Evolutionary conservation across 2,888 invertebrate species (phyloP).

Genomic region (Drosophila nr. fundita): DNA sequence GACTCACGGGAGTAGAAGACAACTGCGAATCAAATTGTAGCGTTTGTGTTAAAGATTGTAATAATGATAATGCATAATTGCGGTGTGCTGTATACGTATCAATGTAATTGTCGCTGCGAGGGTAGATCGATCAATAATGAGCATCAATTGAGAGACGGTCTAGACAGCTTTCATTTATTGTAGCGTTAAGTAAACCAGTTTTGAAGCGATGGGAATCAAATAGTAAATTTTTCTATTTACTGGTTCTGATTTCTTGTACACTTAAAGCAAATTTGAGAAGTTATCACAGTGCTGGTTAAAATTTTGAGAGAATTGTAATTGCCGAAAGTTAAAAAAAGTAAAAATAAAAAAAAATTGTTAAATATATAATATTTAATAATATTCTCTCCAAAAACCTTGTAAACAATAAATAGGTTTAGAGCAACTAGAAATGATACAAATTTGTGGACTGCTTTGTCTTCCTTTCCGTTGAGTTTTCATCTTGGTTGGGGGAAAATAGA

Average conservation of each 20-base stretch:
- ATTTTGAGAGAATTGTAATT: not conserved
- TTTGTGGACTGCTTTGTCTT: not conserved
- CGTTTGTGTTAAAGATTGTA: slow-evolving; percentile 41
- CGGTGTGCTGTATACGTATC: slow-evolving; percentile 6
- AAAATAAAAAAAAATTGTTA: not conserved
- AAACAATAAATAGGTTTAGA: not conserved
- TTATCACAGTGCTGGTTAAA: not conserved
- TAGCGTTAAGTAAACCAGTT: not conserved
- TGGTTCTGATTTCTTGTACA: not conserved
- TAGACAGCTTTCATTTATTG: slow-evolving; percentile 18
- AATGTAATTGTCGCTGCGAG: slow-evolving; percentile 37
- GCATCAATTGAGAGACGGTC: not conserved
- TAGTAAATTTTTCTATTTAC: not conserved
- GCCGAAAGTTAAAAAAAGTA: not conserved
- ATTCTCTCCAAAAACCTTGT: not conserved
- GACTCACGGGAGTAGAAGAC: slow-evolving; percentile 41
- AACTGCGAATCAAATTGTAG: slow-evolving; percentile 18
- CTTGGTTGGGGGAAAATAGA: not conserved
- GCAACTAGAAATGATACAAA: not conserved
- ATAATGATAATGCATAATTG: slow-evolving; percentile 62
- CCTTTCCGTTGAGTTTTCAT: not conserved
- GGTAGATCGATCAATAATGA: slow-evolving; percentile 27
- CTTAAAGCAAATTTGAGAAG: not conserved
- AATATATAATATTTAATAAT: not conserved
- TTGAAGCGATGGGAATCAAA: not conserved